phyloP scores from a whole-genome alignment of 2,888 invertebrate species.

The Stratiomys singularior region DNA sequence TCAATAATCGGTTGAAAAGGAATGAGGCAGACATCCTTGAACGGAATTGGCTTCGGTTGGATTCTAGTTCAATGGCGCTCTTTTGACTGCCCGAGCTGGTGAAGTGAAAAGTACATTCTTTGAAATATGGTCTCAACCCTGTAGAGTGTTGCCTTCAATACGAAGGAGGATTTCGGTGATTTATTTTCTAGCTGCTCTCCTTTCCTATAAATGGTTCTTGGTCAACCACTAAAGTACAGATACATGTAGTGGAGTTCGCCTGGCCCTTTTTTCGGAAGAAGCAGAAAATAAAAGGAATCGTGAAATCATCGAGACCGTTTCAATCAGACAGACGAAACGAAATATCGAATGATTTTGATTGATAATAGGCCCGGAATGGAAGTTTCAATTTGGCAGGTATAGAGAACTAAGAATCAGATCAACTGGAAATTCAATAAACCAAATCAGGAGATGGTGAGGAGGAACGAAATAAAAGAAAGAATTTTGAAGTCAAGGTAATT shows the following conservation, averaged over 20 bases:
- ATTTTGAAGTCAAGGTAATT: too few species aligned
- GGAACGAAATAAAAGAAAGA: too few species aligned
- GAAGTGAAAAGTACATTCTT: neutral
- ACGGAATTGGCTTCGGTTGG: conserved; percentile 9
- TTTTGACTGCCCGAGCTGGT: neutral
- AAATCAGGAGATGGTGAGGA: too few species aligned
- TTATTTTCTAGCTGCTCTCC: neutral
- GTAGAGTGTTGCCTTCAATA: neutral
- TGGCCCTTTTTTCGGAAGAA: neutral
- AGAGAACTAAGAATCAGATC: too few species aligned
- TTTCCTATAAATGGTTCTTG: neutral
- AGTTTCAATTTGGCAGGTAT: neutral
- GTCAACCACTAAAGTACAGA: neutral
- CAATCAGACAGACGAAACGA: neutral
- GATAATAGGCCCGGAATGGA: neutral
- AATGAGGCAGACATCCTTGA: neutral
- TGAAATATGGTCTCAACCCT: neutral
- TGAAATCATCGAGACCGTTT: conserved; percentile 12
- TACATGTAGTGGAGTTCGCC: neutral
- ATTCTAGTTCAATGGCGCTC: neutral
- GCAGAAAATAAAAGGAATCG: neutral
- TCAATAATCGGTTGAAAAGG: conserved; percentile 26
- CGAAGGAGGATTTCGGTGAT: conserved; percentile 7
- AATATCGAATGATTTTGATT: neutral
- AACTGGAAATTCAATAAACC: too few species aligned